Percentiles rank a stretch among this genome's conserved stretches.
phyloP scores from a whole-genome alignment of 1,140 invertebrate species.

The Drosophila baimaii region DNA sequence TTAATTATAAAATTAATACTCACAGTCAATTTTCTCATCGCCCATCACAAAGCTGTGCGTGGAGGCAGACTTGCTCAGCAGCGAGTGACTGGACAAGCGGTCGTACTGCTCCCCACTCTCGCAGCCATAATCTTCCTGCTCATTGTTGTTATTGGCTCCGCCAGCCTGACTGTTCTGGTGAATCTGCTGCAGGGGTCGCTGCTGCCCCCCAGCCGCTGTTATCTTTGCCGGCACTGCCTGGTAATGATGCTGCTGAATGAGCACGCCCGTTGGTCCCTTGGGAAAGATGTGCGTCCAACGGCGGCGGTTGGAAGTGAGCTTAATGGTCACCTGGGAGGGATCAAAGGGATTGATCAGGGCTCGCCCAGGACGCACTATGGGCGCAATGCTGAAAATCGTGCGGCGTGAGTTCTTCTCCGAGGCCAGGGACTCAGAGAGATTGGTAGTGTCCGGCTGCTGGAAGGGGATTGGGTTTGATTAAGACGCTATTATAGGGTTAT shows the following conservation, averaged over 20 bases:
- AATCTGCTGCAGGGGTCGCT: constrained; percentile 25
- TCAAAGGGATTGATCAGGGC: constrained; percentile 98
- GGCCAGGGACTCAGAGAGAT: constrained; percentile 81
- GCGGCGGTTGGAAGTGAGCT: constrained; percentile 97
- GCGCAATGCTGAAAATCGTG: constrained; percentile 84
- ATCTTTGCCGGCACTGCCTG: constrained; percentile 89
- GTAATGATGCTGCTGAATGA: constrained; percentile 97
- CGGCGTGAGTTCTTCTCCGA: constrained; percentile 80
- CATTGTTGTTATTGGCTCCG: constrained; percentile 60
- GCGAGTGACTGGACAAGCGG: constrained; percentile 63
- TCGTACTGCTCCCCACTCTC: constrained; percentile 60
- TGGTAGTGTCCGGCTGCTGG: constrained; percentile 57
- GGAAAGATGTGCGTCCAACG: constrained; percentile 99
- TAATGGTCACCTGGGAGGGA: constrained; percentile 97
- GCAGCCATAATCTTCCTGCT: constrained; percentile 52
- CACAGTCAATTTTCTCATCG: constrained; percentile 73
- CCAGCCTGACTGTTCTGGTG: constrained; percentile 14
- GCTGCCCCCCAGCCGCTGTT: constrained; percentile 16
- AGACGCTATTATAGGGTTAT: neutral
- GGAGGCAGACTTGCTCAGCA: constrained; percentile 56
- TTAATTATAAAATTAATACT: constrained; percentile 8
- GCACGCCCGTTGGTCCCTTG: constrained; percentile 94
- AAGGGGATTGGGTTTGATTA: neutral
- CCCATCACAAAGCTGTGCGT: constrained; percentile 47
- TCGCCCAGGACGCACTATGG: constrained; percentile 88